Evolutionary conservation across 2,797 vertebrate genomes (phyloP).

Genomic region (Aplochiton taeniatus): DNA sequence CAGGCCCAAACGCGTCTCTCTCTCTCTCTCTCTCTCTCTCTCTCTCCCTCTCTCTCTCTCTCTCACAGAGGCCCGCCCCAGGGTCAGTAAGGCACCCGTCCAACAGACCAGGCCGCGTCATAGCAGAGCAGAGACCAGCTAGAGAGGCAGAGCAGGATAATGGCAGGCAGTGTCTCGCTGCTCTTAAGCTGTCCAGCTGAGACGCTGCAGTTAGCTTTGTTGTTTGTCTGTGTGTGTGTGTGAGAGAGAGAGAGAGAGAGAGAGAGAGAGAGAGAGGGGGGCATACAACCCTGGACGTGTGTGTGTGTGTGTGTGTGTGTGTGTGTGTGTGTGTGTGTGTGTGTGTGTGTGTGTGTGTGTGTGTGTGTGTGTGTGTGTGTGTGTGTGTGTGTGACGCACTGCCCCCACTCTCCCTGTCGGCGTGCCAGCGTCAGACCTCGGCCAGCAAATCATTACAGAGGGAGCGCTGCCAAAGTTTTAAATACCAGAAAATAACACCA

Average conservation of each 20-base stretch:
- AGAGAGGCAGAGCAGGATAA: no score
- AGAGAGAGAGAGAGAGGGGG: no score
- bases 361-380: constrained; percentile 1
- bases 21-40: neutral
- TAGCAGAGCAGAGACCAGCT: no score
- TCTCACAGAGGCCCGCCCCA: no score
- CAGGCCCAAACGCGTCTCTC: neutral
- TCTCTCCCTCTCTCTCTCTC: neutral
- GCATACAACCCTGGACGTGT: neutral
- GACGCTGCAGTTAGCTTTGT: no score
- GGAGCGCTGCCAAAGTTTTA: constrained; percentile 64
- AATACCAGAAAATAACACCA: constrained; percentile 71
- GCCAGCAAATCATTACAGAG: constrained; percentile 59
- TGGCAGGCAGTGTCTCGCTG: no score
- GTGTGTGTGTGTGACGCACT: constrained; percentile 1
- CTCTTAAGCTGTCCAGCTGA: no score
- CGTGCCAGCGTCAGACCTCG: constrained; percentile 48
- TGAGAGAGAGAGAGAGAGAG: neutral
- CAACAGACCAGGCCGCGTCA: no score
- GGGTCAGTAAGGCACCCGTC: no score
- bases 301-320: neutral
- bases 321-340: constrained; percentile 4
- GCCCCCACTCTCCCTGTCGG: constrained; percentile 38
- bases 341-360: neutral
- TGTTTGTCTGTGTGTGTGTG: neutral